These are phyloP conservation scores for Pangasianodon gigas DNA, from an alignment of 2,113 vertebrate species.

Conservation along the genomic window DNA sequence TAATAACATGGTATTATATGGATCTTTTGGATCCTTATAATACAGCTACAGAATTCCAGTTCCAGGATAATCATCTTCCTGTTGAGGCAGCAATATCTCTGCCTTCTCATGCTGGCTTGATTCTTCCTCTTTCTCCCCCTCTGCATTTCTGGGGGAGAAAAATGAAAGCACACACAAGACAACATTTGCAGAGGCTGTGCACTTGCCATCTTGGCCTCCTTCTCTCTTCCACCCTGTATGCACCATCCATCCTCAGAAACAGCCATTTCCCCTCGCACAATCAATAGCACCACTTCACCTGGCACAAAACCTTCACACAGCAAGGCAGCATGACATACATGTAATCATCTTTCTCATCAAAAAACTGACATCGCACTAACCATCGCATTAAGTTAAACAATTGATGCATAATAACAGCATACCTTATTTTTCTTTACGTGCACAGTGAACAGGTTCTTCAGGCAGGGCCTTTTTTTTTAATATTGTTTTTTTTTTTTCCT, in stretches of 20 bases:
- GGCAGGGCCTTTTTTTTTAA: slow-evolving; percentile 62
- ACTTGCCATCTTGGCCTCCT: slow-evolving; percentile 66
- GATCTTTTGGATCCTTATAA: neutral
- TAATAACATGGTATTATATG: neutral
- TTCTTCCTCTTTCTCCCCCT: slow-evolving; percentile 37
- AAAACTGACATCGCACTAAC: slow-evolving; percentile 61
- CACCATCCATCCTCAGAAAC: slow-evolving; percentile 58
- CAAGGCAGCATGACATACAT: slow-evolving; percentile 45
- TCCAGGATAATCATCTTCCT: slow-evolving; percentile 22
- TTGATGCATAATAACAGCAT: slow-evolving; percentile 71
- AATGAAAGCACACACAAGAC: slow-evolving; percentile 54
- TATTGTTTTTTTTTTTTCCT: slow-evolving; percentile 40
- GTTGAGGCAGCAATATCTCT: slow-evolving; percentile 30
- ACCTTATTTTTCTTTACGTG: slow-evolving; percentile 80
- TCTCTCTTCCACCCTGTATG: slow-evolving; percentile 58
- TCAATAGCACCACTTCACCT: slow-evolving; percentile 49
- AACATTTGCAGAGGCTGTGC: slow-evolving; percentile 60
- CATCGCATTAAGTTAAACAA: slow-evolving; percentile 69
- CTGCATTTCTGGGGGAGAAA: slow-evolving; percentile 52
- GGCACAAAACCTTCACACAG: slow-evolving; percentile 52
- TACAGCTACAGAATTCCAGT: neutral
- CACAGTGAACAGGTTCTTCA: slow-evolving; percentile 78
- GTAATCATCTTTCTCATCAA: slow-evolving; percentile 50
- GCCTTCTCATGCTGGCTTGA: slow-evolving; percentile 41
- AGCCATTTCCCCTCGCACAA: slow-evolving; percentile 53